Evolutionary conservation across 1,140 invertebrate genomes (phyloP), one percentile per base, ranked within the genome.

Genomic region (Tetraneura akinire): DNA sequence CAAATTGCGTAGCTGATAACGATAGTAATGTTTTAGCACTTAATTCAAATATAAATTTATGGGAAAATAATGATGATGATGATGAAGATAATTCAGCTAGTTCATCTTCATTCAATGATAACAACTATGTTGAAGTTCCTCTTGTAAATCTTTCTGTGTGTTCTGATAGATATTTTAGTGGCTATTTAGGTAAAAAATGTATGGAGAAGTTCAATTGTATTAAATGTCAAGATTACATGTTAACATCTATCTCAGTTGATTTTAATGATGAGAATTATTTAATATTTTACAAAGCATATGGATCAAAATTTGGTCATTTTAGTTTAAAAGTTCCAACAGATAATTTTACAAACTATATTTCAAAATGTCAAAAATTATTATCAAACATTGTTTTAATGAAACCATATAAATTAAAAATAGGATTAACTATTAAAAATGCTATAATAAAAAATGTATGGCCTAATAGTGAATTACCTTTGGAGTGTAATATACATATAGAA

Each of bases 201-300:
- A 70, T 49, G 45, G 42, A 70, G 8, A 70, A 47, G 11, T 70
- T 70, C 1, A 42, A 42, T 13, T 70, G 66, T 47, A 42, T 9
- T 26, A 42, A 37, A 21, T 70, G n/a, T 70, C 18, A 70, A 49
- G 13, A 70, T 14, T 45, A 26, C 6, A 45, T 70, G 32, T 8
- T 21, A 45, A 70, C 18, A 26, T 0, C 32, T 23, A 70, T n/a
- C 5, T 18, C 42, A 21, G 8, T 45, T 70, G 4, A 45, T 47
- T 23, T 70, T 47, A 70, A 1, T 47, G 66, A 70, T 23, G 9
- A 70, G 45, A 42, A 47, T 0, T 47, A 45, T 47, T 47, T 70
- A 70, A 70, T 70, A 10, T 70, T 70, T 70, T 70, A 13, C 47
- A 70, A 14, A 70, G 21, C 66, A 70, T 47, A 42, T 68, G 29